Base-by-base conservation (phyloP, 2,113 vertebrate genomes). In the Phaethornis superciliosus region DNA sequence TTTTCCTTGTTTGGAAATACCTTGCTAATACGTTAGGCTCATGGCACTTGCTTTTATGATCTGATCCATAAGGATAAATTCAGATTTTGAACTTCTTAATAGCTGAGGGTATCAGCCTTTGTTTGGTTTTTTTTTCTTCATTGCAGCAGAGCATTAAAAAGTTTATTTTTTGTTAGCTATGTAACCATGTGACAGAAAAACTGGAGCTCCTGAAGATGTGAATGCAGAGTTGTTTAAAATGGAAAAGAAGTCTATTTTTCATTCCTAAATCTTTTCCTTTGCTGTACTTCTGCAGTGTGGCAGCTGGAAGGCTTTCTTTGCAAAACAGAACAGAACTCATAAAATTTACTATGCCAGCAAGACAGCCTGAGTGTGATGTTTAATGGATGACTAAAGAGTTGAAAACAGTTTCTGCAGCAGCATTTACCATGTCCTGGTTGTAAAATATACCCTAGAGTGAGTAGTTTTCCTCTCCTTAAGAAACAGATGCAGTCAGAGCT, bases 1-100 rank as follows among this genome's bases (percentile, higher is more conserved):
- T 79, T 88, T 93, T 85, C 79, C 91, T 94, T 86, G 19, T 85
- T 94, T 94, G 91, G 95, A 96, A 95, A 76, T 78, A 88, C 74
- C 81, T 92, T 83, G 37, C 59, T 82, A 94, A 93, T 74, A 95
- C 91, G 96, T 97, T 97, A 91, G 79, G 51, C 46, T 86, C 42
- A 89, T 60, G 85, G 77, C 59, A 81, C 27, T 83, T 78, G 15
- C 27, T 70, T 86, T 63, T 74, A 51, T 44, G 64, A 92, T 81
- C 40, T 78, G 63, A 94, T 94, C 79, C 79, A 59, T 89, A 81
- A 28, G 56, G 64, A 77, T 18, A 86, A 94, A 88, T 56, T 85
- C 63, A 59, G 33, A 87, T 76, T 88, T 72, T 87, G 52, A 94
- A 80, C 40, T 49, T 89, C 64, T 84, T 70, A 65, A 49, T 6